A percentile compares a stretch with the other conserved stretches of the same genome.
These are phyloP conservation scores for Drosophila merina DNA, from an alignment of 2,888 invertebrate genomes.

Conservation along the genomic window DNA sequence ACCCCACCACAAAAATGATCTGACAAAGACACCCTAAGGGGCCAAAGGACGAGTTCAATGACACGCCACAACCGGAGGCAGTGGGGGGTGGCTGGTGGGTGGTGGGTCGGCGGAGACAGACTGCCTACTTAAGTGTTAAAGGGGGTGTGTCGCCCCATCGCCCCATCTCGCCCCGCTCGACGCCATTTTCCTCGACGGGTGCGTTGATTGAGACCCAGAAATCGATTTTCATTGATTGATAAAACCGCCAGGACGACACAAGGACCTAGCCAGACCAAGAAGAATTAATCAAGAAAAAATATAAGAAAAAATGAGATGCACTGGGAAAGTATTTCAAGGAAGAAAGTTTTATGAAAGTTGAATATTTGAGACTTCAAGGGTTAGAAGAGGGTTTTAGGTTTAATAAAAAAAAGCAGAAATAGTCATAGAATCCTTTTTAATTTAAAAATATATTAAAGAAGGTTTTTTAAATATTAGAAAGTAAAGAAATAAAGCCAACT, in stretches of 20 bases:
- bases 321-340: neutral
- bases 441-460: no score
- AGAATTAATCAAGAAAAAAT: neutral
- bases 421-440: no score
- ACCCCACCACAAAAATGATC: conserved; percentile 27
- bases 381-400: no score
- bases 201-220: conserved; percentile 59
- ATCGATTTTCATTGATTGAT: conserved; percentile 77
- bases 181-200: conserved; percentile 1
- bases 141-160: conserved; percentile 17
- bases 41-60: conserved; percentile 60
- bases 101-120: conserved; percentile 22
- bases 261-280: neutral
- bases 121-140: conserved; percentile 72
- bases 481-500: no score
- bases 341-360: no score
- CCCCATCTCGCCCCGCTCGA: neutral
- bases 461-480: no score
- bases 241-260: conserved; percentile 45
- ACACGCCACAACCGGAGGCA: conserved; percentile 33
- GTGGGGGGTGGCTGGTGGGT: no score
- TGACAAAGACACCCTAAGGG: conserved; percentile 32
- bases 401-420: no score
- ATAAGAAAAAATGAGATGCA: neutral
- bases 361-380: no score